Base-by-base conservation (phyloP, 2,113 vertebrate species). In the Sardina pilchardus region DNA sequence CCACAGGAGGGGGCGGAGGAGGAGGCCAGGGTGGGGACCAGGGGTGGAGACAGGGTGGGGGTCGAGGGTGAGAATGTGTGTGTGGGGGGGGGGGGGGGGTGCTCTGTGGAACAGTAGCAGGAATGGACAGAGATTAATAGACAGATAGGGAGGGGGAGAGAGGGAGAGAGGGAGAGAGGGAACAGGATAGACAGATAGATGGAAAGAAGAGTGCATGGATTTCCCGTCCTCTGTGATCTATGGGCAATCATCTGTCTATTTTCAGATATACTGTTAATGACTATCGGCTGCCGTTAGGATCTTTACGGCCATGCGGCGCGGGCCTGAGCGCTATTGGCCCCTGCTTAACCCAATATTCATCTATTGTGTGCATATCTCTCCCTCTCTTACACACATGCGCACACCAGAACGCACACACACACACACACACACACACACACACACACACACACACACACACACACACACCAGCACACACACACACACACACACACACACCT, bases 181-280 rank as follows among this genome's bases (percentile, higher is more conserved):
- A 90, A 87, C 90, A 89, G 84, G 93, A 92, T 89, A 59, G 90
- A 91, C 81, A 88, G 91, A 93, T 89, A 88, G 90, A 90, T 84
- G 90, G 86, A 92, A 88, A 87, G 91, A 93, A 90, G 89, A 87
- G 89, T 88, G 89, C 91, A 95, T 95, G 85, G 94, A 95, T 96
- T 95, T 95, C 87, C 94, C 88, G 92, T 94, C 95, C 93, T 93
- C 93, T 91, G 92, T 95, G 94, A 96, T 96, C 93, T 94, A 95
- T 95, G 93, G 92, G 93, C 93, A 94, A 93, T 95, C 94, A 92
- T 94, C 92, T 90, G 90, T 94, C 94, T 93, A 93, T 94, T 95
- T 95, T 94, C 92, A 93, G 92, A 94, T 93, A 94, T 94, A 95
- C 92, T 93, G 93, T 93, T 95, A 95, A 95, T 94, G 94, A 91